Conservation (phyloP, 2,113 vertebrate species). For the Macheiramphus alcinus region DNA sequence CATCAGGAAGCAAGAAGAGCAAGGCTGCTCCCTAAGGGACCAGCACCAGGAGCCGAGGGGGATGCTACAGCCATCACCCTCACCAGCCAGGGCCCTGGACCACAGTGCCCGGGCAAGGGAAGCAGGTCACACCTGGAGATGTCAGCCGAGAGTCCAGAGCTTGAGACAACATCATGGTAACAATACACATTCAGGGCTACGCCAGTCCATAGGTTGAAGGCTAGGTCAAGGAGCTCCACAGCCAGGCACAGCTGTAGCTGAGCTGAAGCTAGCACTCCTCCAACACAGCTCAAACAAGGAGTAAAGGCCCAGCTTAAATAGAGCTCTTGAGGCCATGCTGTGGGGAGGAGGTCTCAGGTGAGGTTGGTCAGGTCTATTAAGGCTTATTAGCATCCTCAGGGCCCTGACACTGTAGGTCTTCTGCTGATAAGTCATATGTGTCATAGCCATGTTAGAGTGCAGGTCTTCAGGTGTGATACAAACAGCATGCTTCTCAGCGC, state of each 20-base stretch:
- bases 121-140: background rate
- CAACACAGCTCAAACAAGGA: background rate
- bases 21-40: background rate
- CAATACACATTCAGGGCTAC: background rate
- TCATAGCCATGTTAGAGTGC: background rate
- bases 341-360: background rate
- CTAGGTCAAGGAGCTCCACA: background rate
- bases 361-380: background rate
- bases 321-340: background rate
- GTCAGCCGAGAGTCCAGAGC: background rate
- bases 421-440: background rate
- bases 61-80: background rate
- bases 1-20: background rate
- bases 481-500: background rate
- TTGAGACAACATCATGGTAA: background rate
- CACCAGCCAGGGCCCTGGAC: too few species aligned
- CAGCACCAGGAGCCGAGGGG: background rate
- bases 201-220: background rate
- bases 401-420: background rate
- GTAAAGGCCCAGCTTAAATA: background rate
- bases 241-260: background rate
- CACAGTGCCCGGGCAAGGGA: background rate
- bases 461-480: background rate
- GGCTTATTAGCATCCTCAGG: background rate
- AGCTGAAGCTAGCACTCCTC: background rate